Evolutionary conservation across 2,797 vertebrate species (phyloP), one percentile per base, ranked within the genome.

Genomic region (Alectoris magna): DNA sequence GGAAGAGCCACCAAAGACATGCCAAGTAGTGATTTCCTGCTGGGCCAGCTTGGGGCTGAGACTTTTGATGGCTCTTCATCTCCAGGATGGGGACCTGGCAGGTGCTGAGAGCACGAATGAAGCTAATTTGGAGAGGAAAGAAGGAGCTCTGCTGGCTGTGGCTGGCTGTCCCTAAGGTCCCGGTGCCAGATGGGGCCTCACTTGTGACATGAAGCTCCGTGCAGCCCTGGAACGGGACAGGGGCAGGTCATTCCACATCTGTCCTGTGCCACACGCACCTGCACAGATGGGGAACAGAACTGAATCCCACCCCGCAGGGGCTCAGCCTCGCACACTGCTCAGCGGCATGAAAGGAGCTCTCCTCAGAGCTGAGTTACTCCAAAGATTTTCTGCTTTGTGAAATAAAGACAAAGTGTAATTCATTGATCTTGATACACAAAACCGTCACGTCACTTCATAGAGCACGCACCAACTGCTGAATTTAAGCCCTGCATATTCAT

Each of bases 351-450:
- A 78, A 96, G 96, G 96, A 96, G 95, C 95, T 96, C 95, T 94
- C 86, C 94, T 92, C 91, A 93, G 85, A 87, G 94, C 92, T 93
- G 39, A 67, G 93, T 95, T 92, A 95, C 96, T 95, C 90, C 90
- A 34, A 43, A 96, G 90, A 94, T 88, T 96, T 90, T 87, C 83
- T 93, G 80, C 89, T 70, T 94, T 86, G 81, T 84, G 85, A 90
- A 78, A 68, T 93, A 91, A 87, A 95, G 92, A 96, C 87, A 90
- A 88, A 92, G 89, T 96, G 91, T 94, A 96, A 96, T 96, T 96
- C 93, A 96, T 95, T 96, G 94, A 96, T 96, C 92, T 91, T 91
- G 96, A 95, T 95, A 94, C 92, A 92, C 95, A 94, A 92, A 96
- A 91, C 91, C 93, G 66, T 96, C 95, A 91, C 91, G 85, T 91